Evolutionary conservation across 2,888 invertebrate genomes (phyloP).

Genomic region (Epinotia bilunana): DNA sequence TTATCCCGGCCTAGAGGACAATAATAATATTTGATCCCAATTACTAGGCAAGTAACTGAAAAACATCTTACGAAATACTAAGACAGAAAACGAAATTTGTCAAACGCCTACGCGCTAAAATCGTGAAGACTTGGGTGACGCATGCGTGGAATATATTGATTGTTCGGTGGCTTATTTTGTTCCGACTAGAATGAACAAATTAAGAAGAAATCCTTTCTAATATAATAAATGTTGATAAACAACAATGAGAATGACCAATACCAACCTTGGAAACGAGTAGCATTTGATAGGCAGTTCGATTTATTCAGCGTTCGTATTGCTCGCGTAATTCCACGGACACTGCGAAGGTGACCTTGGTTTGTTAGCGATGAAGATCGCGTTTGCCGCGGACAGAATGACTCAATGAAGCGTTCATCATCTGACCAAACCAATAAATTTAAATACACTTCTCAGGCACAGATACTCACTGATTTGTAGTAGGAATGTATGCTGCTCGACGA

Average conservation of each 20-base stretch:
- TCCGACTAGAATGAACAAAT: conserved; percentile 52
- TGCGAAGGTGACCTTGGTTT: conserved; percentile 48
- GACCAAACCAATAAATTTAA: conserved; percentile 3
- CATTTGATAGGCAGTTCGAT: not conserved
- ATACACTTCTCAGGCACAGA: not conserved
- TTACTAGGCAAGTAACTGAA: conserved; percentile 18
- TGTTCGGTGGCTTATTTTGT: conserved; percentile 67
- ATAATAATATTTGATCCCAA: not conserved
- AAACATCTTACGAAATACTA: conserved; percentile 44
- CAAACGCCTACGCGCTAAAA: conserved; percentile 58
- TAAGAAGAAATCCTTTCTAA: conserved; percentile 29
- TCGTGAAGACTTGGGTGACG: conserved; percentile 59
- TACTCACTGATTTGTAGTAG: not conserved
- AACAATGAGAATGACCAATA: not conserved
- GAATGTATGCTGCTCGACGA: not conserved
- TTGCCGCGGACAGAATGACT: conserved; percentile 46
- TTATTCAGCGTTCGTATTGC: not conserved
- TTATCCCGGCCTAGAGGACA: conserved; percentile 49
- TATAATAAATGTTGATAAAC: not conserved
- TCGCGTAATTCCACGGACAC: conserved; percentile 31
- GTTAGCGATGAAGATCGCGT: conserved; percentile 29
- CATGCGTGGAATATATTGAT: conserved; percentile 82
- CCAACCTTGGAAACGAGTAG: not conserved
- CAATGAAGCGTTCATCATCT: conserved; percentile 48
- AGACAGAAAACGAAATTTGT: conserved; percentile 44